Base-by-base conservation (phyloP, 2,888 invertebrate genomes). In the Mythimna vitellina region DNA sequence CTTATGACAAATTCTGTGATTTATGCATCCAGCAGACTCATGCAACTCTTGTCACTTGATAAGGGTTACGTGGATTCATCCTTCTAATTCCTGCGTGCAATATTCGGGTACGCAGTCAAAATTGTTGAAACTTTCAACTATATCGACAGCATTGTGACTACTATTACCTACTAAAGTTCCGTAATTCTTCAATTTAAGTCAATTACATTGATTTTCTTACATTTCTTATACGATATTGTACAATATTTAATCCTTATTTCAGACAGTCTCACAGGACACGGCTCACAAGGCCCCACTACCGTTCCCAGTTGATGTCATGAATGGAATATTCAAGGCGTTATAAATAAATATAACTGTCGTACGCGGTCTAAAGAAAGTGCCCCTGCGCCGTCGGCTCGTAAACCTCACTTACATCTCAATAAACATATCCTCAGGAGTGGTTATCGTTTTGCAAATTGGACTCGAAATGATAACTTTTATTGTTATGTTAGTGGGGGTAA, bases 311-410 rank as follows among this genome's bases (percentile, higher is more conserved):
- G 82, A 76, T 80, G 81, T 82, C 86, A 79, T 85, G 86, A 89
- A 89, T 87, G 89, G 87, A 89, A 90, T 90, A 89, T 89, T 88
- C 90, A 90, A 90, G 87, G 84, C 86, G 89, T 87, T 91, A 91
- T 94, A 94, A 95, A 95, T 94, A 95, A 93, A 92, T 93, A 92
- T 93, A 93, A 93, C 90, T 93, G 95, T 95, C 95, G 83, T 88
- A 89, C 81, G 88, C 89, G 89, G 73, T 75, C 78, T 66, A 70
- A 77, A 92, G 92, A 93, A 92, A 92, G 92, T 90, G 89, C 87
- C 88, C 88, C 87, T 81, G 89, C 85, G 86, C 88, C 88, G 83
- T 87, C 86, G 78, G 86, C 83, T 91, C 94, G 90, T 95, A 94
- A 94, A 95, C 86, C 89, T 86, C 82, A 86, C 87, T 89, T 85